Base-by-base conservation (phyloP, 2,888 invertebrate genomes). In the Cryptophagus acutangulus region DNA sequence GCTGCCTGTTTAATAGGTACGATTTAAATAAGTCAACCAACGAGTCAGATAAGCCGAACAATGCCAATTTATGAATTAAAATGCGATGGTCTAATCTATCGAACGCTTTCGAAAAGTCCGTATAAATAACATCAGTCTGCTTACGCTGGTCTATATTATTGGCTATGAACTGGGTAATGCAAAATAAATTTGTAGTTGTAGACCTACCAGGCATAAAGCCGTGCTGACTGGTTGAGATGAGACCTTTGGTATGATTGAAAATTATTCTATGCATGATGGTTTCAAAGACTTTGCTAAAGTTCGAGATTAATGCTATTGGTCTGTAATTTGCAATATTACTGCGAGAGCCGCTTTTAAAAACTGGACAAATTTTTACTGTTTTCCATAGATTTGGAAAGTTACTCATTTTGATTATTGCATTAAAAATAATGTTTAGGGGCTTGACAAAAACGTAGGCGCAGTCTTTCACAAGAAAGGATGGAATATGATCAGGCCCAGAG, bases 241-340 rank as follows among this genome's bases (percentile, higher is more conserved):
- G n/a, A n/a, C 12, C 12, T 26, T 26, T 26, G 12, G 12, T n/a
- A 3, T 6, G 3, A 3, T n/a, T n/a, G n/a, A 4, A 26, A 6
- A 26, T 3, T 12, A 12, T 12, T 12, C 10, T 12, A 8, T 6
- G 12, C 3, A 26, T 26, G 4, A 26, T 26, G 12, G 10, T 26
- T n/a, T 26, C 26, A n/a, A 26, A 26, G n/a, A 26, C 12, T 26
- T 26, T 26, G n/a, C 10, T 13, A 8, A 26, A 26, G 12, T 26
- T 26, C 10, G 10, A 26, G 3, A 26, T 12, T 3, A 26, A 12
- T 12, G 26, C n/a, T 26, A 26, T 8, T 4, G 26, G 26, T 13
- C 26, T 26, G 9, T 26, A 26, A 8, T 26, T 26, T 3, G 4
- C 3, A 4, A 26, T 26, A 8, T 26, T 13, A 8, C 10, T 3